Evolutionary conservation across 2,113 vertebrate species (phyloP), one percentile per base, ranked within the genome.

Genomic region (Corythornis vintsioides): DNA sequence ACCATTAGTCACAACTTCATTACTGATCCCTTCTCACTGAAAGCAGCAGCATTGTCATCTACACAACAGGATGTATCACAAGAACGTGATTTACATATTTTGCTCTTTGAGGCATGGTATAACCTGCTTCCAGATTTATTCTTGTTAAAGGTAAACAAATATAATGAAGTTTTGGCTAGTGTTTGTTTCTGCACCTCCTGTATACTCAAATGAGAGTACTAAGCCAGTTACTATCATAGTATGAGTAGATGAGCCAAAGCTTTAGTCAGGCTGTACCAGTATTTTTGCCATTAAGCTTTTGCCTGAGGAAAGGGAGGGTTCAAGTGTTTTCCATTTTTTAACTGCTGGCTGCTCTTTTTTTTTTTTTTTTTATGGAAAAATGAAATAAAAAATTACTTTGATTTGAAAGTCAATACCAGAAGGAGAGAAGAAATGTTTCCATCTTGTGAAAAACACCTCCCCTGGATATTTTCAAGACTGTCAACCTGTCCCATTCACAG

Each of bases 251-350:
- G 42, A 86, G 52, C 82, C 92, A 87, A 87, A 90, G 55, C 59
- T 90, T 88, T 70, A 87, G 89, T 94, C 91, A 89, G 67, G 69
- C 47, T 89, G 40, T 73, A 83, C 91, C 3, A 15, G 92, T 67
- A 87, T 65, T 94, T 92, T 92, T 92, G 59, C 59, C 66, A 85
- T 83, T 83, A 87, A 92, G 43, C 28, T 85, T 89, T 92, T 87
- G 67, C 82, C 88, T 85, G 75, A 89, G 89, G 91, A 84, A 70
- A 91, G 75, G 87, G 89, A 89, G 85, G 45, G 47, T 92, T 91
- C 66, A 57, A 24, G 13, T 45, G 16, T 45, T 48, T 82, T 78
- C 57, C 21, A 14, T 69, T 94, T 93, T 65, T 50, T 4, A 94
- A 31, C 18, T 87, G 45, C 52, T 61, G 13, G 78, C 91, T 72